phyloP scores from a whole-genome alignment of 2,113 vertebrate genomes.

The Protobothrops mucrosquamatus region DNA sequence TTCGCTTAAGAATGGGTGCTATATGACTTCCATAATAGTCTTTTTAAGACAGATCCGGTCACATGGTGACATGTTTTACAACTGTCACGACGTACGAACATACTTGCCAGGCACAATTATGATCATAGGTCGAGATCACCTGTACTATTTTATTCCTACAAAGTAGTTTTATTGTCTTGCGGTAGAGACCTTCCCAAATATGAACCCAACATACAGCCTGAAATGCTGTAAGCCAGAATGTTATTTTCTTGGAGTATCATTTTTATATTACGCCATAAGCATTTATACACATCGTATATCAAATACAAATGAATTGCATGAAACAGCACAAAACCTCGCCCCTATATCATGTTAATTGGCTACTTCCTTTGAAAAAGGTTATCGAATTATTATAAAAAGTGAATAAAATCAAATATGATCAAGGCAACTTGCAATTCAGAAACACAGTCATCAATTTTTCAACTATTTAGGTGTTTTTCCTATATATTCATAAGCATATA shows the following conservation, averaged over 20 bases:
- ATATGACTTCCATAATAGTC: not conserved
- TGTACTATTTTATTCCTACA: not conserved
- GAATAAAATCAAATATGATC: not conserved
- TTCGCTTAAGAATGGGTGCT: not conserved
- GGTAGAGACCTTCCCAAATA: not conserved
- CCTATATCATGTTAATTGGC: not conserved
- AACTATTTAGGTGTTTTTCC: not conserved
- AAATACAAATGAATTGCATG: not conserved
- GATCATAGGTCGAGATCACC: not conserved
- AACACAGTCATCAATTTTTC: not conserved
- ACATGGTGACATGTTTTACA: not conserved
- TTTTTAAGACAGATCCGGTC: not conserved
- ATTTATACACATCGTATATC: not conserved
- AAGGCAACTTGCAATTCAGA: not conserved
- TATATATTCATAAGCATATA: too few species aligned
- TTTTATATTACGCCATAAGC: not conserved
- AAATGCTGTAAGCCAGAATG: not conserved
- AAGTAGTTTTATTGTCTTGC: not conserved
- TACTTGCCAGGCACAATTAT: not conserved
- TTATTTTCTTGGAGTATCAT: not conserved
- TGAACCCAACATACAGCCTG: not conserved
- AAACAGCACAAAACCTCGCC: not conserved
- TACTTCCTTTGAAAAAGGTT: not conserved
- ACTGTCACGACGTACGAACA: not conserved
- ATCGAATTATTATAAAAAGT: not conserved